Evolutionary conservation across 37 sponge, comb jelly and placozoan genomes (phyloP), one percentile per base, ranked within the genome.

Genomic region (Geodia barretti): DNA sequence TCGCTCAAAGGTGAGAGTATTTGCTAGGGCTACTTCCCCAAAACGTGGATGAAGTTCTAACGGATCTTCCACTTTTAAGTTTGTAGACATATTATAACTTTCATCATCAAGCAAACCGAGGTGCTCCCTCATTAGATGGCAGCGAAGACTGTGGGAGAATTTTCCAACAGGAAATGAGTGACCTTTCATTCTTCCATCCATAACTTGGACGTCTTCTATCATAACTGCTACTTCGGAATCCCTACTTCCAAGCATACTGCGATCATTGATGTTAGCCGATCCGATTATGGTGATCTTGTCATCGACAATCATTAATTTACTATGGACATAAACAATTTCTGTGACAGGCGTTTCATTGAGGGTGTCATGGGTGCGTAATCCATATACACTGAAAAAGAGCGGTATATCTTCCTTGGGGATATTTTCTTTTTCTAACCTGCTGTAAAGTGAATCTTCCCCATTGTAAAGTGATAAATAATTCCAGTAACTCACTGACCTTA

Each of bases 191-290:
- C 26, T 43, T 26, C 75, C 79, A 3, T 64, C 62, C 23, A 82
- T 75, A 78, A 88, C 77, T 9, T 75, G 54, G 26, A 39, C 68
- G 73, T 88, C 89, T 60, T 75, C 78, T 29, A 88, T 25, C 9
- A 88, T 41, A 23, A 82, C 83, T 37, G 41, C 72, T 41, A 88
- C 43, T 70, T 88, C 89, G 5, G 89, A 82, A 65, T 88, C 89
- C 41, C 89, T 75, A 47, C 69, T 24, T 35, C 89, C 89, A 20
- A 76, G 63, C 89, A 88, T 88, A 64, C 83, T 82, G 23, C 89
- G 77, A 47, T 88, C 89, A 82, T 88, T 88, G 83, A 88, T 88
- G 62, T 88, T 88, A 17, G 89, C 89, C 76, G 89, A 88, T 35
- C 89, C 89, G 35, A 88, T 88, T 41, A 88, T 82, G 17, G 78